Evolutionary conservation across 2,888 invertebrate genomes (phyloP), one percentile per base, ranked within the genome.

Genomic region (Ophion costatus): DNA sequence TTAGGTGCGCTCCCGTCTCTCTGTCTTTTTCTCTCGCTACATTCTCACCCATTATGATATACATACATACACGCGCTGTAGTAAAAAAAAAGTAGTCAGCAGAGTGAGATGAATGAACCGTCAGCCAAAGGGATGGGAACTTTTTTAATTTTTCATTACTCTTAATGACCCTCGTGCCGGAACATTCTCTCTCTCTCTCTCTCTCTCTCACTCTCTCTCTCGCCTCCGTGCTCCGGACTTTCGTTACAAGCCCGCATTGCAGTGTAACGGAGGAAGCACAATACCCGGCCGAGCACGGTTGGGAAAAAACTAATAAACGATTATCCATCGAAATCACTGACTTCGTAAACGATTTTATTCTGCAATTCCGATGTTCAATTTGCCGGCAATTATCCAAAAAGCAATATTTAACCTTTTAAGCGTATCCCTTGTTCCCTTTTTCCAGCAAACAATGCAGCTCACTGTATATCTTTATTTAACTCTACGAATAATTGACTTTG

Each of bases 81-180:
- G 29, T 29, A 20, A 70, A 38, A 20, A 70, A 38, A 66, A 42
- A 51, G 67, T 63, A 56, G 69, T 51, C 69, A 66, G 69, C 57
- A 57, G 73, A 84, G 70, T 71, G 70, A 79, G 70, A 84, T 77
- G 67, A 78, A 84, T 84, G 77, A 81, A 57, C 74, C 69, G 38
- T 63, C 38, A 73, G 73, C 56, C 24, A 45, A 61, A 33, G 59
- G 45, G 74, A 84, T 20, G 59, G 29, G 51, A 76, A 81, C 42
- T 81, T 78, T 81, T 73, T 84, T 80, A 81, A 78, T 79, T 82
- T 84, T 82, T 78, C 82, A 84, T 79, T 84, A 84, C 78, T 82
- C 79, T 75, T 78, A 82, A 84, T 82, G 74, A 84, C 75, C 69
- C n/a, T 24, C n/a, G 61, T n/a, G 77, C 67, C 56, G 24, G 73